phyloP scores from a whole-genome alignment of 1,140 invertebrate genomes.

The Drosophila orena region DNA sequence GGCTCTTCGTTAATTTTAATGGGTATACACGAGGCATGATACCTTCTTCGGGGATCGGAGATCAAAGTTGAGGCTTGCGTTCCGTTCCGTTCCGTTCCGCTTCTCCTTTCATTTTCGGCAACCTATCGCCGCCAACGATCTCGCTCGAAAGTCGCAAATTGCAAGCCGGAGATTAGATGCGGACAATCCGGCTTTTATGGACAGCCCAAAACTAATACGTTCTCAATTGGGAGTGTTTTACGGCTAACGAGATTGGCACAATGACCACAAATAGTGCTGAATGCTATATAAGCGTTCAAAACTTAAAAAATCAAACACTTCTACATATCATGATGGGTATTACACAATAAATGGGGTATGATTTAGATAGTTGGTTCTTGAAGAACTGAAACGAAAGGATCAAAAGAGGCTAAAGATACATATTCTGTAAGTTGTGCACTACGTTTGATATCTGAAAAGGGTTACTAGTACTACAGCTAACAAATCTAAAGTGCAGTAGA shows the following conservation, averaged over 20 bases:
- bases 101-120: slow-evolving; percentile 19
- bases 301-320: neutral
- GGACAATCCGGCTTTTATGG: slow-evolving; percentile 29
- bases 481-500: too few relatives aligned
- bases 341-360: too few relatives aligned
- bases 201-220: slow-evolving; percentile 53
- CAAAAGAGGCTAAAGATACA: too few relatives aligned
- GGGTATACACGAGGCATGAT: slow-evolving; percentile 49
- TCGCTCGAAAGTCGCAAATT: slow-evolving; percentile 38
- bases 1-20: slow-evolving; percentile 77
- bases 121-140: slow-evolving; percentile 41
- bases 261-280: slow-evolving; percentile 8
- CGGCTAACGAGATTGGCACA: slow-evolving; percentile 18
- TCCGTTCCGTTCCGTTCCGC: too few relatives aligned
- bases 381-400: too few relatives aligned
- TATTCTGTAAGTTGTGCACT: too few relatives aligned
- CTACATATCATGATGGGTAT: too few relatives aligned
- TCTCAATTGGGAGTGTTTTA: slow-evolving; percentile 70
- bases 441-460: too few relatives aligned
- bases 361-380: too few relatives aligned
- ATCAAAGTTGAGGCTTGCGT: slow-evolving; percentile 62
- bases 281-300: neutral
- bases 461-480: too few relatives aligned
- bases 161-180: slow-evolving; percentile 24
- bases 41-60: slow-evolving; percentile 33